phyloP scores from a whole-genome alignment of 2,113 vertebrate genomes.

The Campylomormyrus numenius region DNA sequence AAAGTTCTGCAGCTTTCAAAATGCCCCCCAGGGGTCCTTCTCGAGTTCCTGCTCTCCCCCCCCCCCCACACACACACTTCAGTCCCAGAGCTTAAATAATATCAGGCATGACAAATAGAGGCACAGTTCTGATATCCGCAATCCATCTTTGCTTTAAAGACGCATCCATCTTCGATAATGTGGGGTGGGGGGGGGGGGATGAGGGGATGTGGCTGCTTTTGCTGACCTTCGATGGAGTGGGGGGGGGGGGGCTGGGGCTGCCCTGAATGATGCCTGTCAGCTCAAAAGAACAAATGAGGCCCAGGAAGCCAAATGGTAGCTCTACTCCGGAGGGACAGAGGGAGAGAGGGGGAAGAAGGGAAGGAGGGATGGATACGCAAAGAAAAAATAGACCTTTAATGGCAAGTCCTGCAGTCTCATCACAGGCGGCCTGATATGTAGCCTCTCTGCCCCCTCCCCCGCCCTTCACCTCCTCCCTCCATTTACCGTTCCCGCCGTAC shows the following conservation, averaged over 20 bases:
- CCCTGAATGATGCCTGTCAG: slow-evolving; percentile 98
- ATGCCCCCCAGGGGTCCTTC: slow-evolving; percentile 83
- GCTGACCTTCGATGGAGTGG: slow-evolving; percentile 66
- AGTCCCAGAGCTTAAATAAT: slow-evolving; percentile 94
- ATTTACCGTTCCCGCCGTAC: not conserved
- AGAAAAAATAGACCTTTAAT: slow-evolving; percentile 45
- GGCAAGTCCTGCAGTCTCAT: not conserved
- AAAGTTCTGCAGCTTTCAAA: slow-evolving; percentile 78
- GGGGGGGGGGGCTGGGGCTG: slow-evolving; percentile 42
- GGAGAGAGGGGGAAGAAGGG: slow-evolving; percentile 8
- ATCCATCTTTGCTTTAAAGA: slow-evolving; percentile 99
- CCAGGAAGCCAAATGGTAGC: slow-evolving; percentile 96
- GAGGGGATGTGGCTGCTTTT: slow-evolving; percentile 77
- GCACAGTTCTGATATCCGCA: slow-evolving; percentile 98
- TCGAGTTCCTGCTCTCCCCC: slow-evolving; percentile 80
- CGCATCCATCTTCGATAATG: slow-evolving; percentile 98
- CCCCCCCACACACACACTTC: slow-evolving; percentile 49
- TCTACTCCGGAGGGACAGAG: slow-evolving; percentile 46
- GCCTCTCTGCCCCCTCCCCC: not conserved
- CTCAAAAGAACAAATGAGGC: slow-evolving; percentile 97
- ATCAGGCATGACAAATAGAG: slow-evolving; percentile 94
- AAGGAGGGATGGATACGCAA: slow-evolving; percentile 28
- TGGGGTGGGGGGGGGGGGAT: slow-evolving; percentile 88
- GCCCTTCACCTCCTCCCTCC: not conserved
- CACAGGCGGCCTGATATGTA: not conserved